phyloP scores from a whole-genome alignment of 2,797 vertebrate genomes.

The Poeciliopsis paucimaculata region DNA sequence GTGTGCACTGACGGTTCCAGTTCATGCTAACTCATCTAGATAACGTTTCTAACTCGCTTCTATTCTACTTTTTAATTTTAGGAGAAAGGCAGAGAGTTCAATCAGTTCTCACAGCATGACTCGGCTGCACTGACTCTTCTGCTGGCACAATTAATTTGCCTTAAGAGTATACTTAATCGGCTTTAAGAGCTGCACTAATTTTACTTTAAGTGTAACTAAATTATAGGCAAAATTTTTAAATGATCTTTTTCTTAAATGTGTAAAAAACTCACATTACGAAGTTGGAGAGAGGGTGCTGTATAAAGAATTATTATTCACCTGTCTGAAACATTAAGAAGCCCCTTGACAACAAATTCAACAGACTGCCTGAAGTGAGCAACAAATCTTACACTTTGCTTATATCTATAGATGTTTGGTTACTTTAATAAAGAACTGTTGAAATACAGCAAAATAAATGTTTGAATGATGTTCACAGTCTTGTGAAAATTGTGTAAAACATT shows the following conservation, averaged over 20 bases:
- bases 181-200: conserved; percentile 2
- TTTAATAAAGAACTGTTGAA: neutral
- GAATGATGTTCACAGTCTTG: neutral
- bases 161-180: neutral
- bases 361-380: conserved; percentile 9
- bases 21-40: neutral
- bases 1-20: neutral
- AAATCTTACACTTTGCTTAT: neutral
- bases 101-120: conserved; percentile 1
- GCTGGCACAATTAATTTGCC: conserved; percentile 8
- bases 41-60: neutral
- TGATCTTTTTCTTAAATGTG: neutral
- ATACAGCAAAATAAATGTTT: neutral
- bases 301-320: conserved; percentile 16
- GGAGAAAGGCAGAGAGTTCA: neutral
- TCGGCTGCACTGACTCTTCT: neutral
- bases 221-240: neutral
- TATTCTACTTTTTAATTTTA: conserved; percentile 3
- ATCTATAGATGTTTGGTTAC: neutral
- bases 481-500: neutral
- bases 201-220: neutral
- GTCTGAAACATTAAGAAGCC: conserved; percentile 10
- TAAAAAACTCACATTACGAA: conserved; percentile 10
- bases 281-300: neutral
- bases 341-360: too few relatives aligned